Percentiles rank a stretch among this genome's conserved stretches.
Conservation (phyloP, 2,113 vertebrate genomes). For the Upupa epops region DNA sequence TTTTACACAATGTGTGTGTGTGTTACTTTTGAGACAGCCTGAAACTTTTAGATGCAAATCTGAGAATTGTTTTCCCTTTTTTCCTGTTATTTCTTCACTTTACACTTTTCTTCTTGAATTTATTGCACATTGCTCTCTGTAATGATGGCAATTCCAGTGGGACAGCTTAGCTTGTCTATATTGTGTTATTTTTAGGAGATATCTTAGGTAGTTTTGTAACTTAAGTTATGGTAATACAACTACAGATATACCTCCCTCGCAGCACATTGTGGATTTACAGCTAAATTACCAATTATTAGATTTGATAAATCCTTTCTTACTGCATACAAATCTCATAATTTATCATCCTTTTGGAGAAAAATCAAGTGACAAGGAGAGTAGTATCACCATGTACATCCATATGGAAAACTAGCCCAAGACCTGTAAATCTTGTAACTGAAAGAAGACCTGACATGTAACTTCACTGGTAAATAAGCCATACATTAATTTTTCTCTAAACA, state of each 20-base stretch:
- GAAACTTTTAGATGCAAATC: neutral
- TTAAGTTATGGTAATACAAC: neutral
- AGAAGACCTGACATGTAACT: neutral
- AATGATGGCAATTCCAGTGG: neutral
- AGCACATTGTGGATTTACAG: neutral
- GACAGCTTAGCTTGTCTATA: neutral
- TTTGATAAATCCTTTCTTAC: neutral
- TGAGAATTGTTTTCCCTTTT: neutral
- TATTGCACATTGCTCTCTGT: neutral
- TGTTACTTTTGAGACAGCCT: conserved; percentile 57
- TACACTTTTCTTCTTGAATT: neutral
- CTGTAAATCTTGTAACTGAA: neutral
- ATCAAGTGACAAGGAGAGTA: neutral
- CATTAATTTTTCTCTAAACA: neutral
- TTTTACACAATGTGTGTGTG: conserved; percentile 20
- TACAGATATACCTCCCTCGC: neutral
- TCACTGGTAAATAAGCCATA: neutral
- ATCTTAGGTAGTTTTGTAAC: neutral
- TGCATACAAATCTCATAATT: neutral
- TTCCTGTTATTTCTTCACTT: neutral
- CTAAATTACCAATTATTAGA: neutral
- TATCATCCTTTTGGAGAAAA: neutral
- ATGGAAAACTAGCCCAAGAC: neutral
- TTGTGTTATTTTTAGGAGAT: neutral
- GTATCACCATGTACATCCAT: neutral